Conservation (phyloP, 2,888 invertebrate genomes). For the Microplitis deprimator region DNA sequence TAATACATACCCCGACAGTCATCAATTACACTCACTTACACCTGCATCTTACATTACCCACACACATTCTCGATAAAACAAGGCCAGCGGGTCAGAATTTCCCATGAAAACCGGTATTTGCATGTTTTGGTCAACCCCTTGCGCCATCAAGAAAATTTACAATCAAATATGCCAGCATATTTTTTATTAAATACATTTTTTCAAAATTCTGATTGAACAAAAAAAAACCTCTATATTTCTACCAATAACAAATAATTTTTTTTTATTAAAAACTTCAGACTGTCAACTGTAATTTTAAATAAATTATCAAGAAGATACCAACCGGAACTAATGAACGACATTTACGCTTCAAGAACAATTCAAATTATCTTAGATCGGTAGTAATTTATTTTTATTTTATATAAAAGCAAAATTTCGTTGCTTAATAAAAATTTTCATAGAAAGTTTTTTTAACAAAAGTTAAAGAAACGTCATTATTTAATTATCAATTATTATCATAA, state of each 20-base stretch:
- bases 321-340: not conserved
- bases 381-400: not conserved
- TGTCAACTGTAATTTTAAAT: not conserved
- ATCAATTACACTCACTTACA: not conserved
- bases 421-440: too few species aligned
- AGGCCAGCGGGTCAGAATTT: conserved; percentile 49
- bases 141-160: not conserved
- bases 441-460: not conserved
- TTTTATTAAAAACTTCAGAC: not conserved
- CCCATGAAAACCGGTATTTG: conserved; percentile 42
- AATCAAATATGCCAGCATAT: not conserved
- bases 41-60: not conserved
- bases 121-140: conserved; percentile 17
- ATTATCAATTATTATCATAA: not conserved
- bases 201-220: too few species aligned
- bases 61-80: conserved; percentile 36
- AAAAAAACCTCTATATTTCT: too few species aligned
- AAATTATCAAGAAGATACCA: not conserved
- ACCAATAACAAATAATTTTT: too few species aligned
- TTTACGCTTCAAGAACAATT: not conserved
- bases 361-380: not conserved
- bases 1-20: not conserved
- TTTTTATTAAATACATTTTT: too few species aligned
- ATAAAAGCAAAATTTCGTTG: too few species aligned
- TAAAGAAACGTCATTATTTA: not conserved